These are phyloP conservation scores for Nothoprocta pentlandii DNA, from an alignment of 2,113 vertebrate species.

Conservation along the genomic window DNA sequence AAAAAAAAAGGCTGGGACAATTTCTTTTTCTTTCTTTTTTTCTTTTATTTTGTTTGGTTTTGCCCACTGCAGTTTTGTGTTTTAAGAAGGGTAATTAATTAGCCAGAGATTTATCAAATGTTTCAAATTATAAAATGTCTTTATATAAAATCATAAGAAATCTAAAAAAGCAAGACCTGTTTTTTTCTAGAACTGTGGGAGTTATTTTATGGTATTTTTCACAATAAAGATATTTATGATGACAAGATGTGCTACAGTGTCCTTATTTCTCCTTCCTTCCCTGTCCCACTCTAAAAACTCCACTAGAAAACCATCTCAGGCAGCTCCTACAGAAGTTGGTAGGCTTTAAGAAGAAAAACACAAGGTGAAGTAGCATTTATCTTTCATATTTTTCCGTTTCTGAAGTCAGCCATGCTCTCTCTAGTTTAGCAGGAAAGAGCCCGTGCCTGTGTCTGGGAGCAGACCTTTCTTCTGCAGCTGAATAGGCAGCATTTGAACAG, in stretches of 20 bases:
- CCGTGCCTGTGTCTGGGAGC: fast-evolving
- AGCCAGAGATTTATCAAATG: constrained; percentile 48
- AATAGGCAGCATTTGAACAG: fast-evolving
- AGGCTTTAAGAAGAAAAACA: fast-evolving
- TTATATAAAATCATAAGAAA: constrained; percentile 64
- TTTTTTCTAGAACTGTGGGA: constrained; percentile 76
- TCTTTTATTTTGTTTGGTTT: background rate
- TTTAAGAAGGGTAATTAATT: constrained; percentile 56
- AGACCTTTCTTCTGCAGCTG: background rate
- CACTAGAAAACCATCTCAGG: background rate
- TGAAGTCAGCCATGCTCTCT: background rate
- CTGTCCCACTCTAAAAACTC: background rate
- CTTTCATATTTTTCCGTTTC: background rate
- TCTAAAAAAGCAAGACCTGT: constrained; percentile 60
- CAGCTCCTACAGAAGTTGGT: fast-evolving
- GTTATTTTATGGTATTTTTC: constrained; percentile 83
- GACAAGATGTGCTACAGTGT: constrained; percentile 20
- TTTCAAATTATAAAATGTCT: constrained; percentile 64
- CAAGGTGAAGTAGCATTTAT: fast-evolving
- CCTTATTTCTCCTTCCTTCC: background rate
- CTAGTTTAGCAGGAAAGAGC: fast-evolving
- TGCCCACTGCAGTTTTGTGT: background rate
- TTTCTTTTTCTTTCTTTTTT: background rate
- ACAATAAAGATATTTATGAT: constrained; percentile 85
- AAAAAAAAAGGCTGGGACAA: background rate